Evolutionary conservation across 2,113 vertebrate genomes (phyloP).

Genomic region (Podilymbus podiceps): DNA sequence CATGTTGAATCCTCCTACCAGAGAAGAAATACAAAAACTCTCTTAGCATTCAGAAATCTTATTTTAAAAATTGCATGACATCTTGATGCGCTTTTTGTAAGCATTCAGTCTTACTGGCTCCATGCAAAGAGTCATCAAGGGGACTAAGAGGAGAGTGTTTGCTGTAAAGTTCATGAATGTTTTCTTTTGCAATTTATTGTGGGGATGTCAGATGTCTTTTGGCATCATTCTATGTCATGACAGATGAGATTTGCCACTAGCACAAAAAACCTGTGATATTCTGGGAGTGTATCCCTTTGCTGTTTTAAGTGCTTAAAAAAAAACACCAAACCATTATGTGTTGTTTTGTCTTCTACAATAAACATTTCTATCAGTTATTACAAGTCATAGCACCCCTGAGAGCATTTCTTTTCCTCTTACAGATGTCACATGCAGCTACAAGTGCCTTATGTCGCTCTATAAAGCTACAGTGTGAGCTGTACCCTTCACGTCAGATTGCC

Average conservation of each 20-base stretch:
- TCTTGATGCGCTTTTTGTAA: background rate
- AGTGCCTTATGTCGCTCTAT: constrained; percentile 97
- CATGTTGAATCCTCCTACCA: background rate
- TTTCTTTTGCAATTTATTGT: background rate
- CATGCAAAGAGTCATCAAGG: background rate
- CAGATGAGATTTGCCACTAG: background rate
- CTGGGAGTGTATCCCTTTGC: background rate
- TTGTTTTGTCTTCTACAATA: background rate
- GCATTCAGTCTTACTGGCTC: background rate
- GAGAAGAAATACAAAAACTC: background rate
- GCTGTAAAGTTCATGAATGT: background rate
- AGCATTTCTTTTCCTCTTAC: background rate
- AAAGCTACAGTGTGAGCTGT: constrained; percentile 96
- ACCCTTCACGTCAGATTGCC: constrained; percentile 93
- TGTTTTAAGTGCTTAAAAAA: background rate
- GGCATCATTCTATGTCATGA: background rate
- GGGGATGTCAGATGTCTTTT: background rate
- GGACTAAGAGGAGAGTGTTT: background rate
- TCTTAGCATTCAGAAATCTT: background rate
- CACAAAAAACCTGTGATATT: background rate
- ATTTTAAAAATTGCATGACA: background rate
- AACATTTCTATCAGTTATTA: background rate
- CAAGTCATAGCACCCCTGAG: background rate
- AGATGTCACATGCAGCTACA: constrained; percentile 96
- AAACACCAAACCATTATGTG: fast-evolving